These are phyloP conservation scores for Xerus rutilus DNA, from an alignment of 2,797 vertebrate genomes.

Conservation along the genomic window DNA sequence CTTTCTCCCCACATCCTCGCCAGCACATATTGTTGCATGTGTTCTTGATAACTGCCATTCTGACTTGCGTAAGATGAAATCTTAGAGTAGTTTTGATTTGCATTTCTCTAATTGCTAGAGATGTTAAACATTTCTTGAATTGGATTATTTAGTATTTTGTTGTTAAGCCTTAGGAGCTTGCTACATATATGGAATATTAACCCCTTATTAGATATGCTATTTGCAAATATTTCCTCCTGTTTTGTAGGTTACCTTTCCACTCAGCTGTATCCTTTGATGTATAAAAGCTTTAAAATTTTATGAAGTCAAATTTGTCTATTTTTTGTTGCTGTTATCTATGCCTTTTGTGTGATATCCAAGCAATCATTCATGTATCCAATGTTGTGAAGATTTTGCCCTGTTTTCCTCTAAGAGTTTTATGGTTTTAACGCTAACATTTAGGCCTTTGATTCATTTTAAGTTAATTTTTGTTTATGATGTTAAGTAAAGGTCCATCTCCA, in stretches of 20 bases:
- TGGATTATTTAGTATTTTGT: not conserved
- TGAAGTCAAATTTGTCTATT: not conserved
- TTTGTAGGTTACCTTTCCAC: not conserved
- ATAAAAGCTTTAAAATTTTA: not conserved
- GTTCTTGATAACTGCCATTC: too few relatives aligned
- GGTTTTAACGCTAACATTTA: too few relatives aligned
- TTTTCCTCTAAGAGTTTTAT: too few relatives aligned
- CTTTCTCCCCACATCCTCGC: too few relatives aligned
- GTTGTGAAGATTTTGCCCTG: not conserved
- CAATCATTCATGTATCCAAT: not conserved
- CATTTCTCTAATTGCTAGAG: too few relatives aligned
- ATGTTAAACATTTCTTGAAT: not conserved
- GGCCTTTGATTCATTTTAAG: too few relatives aligned
- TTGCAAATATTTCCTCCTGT: conserved; percentile 21
- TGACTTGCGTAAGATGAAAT: too few relatives aligned
- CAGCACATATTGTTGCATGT: too few relatives aligned
- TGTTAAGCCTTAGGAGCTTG: not conserved
- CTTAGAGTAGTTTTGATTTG: too few relatives aligned
- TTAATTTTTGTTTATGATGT: too few relatives aligned
- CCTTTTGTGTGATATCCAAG: not conserved
- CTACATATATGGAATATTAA: not conserved
- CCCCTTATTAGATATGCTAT: not conserved
- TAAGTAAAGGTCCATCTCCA: not conserved
- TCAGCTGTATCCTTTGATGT: too few relatives aligned
- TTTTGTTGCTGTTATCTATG: not conserved